Base-by-base conservation (phyloP, 2,888 invertebrate species). In the Drosophila percnosoma region DNA sequence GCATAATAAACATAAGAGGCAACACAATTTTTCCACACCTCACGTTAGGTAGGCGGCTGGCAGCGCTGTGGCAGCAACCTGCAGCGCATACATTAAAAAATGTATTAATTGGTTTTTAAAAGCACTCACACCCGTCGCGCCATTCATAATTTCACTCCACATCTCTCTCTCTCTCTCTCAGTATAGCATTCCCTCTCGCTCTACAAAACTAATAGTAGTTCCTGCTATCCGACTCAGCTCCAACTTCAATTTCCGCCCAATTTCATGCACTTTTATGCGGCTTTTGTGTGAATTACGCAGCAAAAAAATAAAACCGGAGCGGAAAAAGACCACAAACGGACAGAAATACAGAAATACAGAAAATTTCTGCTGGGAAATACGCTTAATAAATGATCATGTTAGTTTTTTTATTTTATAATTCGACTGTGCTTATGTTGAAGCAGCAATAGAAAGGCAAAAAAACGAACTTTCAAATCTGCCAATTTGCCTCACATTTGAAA, bases 21-120 rank as follows among this genome's bases (percentile, higher is more conserved):
- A 86, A 73, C 68, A 82, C 69, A 70, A 76, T 72, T 78, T 80
- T 82, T 80, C 73, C 78, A 73, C 75, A 80, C 77, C 73, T 80
- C 64, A 53, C 66, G 53, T 70, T 65, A 54, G 72, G 73, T 67
- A 67, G 68, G 67, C 67, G 68, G 58, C 69, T 42, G 69, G 61
- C 72, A 42, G 72, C 51, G 61, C 69, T 49, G 75, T 55, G 66
- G 60, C 60, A 58, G 65, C 66, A 71, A 78, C 87, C 86, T 87
- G 88, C 83, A 72, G 88, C 75, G 90, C 87, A 78, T 88, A 88
- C 87, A 87, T 88, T 90, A 83, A 79, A 55, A 87, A 90, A 90
- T 86, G 82, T 90, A 87, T 87, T 87, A 87, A 87, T 90, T 87
- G 87, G 89, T 90, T 90, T 90, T 87, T 86, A 86, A 86, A 87